A percentile compares a stretch with the other conserved stretches of the same genome.
Conservation (phyloP, 1,140 invertebrate genomes). For the Arctopsyche grandis region DNA sequence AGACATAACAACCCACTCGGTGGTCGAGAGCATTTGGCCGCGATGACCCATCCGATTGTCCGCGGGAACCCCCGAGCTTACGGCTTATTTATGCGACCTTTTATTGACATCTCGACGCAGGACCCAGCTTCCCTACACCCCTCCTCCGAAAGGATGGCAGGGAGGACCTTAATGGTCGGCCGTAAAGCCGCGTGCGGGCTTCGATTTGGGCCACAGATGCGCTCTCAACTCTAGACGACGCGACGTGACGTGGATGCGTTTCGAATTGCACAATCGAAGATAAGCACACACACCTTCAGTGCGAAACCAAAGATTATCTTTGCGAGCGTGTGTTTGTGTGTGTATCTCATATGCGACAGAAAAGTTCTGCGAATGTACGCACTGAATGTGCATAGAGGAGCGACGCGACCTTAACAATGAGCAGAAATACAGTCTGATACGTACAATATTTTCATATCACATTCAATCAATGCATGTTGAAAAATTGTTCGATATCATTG, state of each 20-base stretch:
- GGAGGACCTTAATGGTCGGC: slow-evolving; percentile 2
- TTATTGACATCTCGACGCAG: slow-evolving; percentile 36
- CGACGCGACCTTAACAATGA: too few species aligned
- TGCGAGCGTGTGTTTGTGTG: too few species aligned
- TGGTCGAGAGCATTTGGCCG: slow-evolving; percentile 44
- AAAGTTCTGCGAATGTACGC: too few species aligned
- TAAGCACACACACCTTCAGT: not conserved
- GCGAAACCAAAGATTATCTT: not conserved
- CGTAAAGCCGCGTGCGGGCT: not conserved
- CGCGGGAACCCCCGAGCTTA: too few species aligned
- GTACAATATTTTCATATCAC: too few species aligned
- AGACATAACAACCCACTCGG: slow-evolving; percentile 48
- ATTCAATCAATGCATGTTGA: too few species aligned
- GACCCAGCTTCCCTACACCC: too few species aligned
- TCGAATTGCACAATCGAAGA: not conserved
- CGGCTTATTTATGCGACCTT: slow-evolving; percentile 43
- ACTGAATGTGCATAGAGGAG: too few species aligned
- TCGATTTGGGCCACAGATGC: slow-evolving; percentile 9
- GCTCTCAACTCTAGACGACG: not conserved
- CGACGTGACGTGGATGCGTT: not conserved
- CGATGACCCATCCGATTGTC: slow-evolving; percentile 42
- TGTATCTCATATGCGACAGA: too few species aligned
- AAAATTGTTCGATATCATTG: too few species aligned
- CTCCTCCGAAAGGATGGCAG: not conserved
- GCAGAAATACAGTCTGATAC: too few species aligned